These are phyloP conservation scores for Hypena proboscidalis DNA, from an alignment of 2,888 invertebrate species.

Conservation along the genomic window DNA sequence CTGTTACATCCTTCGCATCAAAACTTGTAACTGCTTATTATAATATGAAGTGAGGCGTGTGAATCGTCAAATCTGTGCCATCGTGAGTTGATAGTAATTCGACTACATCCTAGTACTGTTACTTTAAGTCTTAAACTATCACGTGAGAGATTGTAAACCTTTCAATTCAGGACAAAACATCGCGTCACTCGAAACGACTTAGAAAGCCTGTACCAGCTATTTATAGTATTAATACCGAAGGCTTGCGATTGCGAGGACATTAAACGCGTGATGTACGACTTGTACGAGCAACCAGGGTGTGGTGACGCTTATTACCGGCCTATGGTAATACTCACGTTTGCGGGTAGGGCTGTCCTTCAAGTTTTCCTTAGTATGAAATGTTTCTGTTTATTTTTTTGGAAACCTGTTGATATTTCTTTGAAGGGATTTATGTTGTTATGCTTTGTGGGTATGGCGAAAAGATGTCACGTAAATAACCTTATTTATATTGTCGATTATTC, in stretches of 20 bases:
- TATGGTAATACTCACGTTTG: background rate
- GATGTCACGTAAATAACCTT: too few relatives aligned
- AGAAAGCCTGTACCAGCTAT: background rate
- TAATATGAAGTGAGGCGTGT: too few relatives aligned
- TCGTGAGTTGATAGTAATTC: too few relatives aligned
- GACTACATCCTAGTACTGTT: background rate
- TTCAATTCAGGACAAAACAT: slow-evolving; percentile 4
- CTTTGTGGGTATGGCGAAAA: too few relatives aligned
- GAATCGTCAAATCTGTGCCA: too few relatives aligned
- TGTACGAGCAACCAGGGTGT: background rate
- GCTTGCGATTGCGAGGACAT: slow-evolving; percentile 1
- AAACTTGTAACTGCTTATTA: too few relatives aligned
- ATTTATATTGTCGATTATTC: too few relatives aligned
- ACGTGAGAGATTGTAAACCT: background rate
- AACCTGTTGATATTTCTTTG: too few relatives aligned
- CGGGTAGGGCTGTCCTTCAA: too few relatives aligned
- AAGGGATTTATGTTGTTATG: too few relatives aligned
- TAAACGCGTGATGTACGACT: background rate
- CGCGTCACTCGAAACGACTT: background rate
- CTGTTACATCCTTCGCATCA: too few relatives aligned
- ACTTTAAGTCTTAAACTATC: background rate
- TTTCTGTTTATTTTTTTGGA: too few relatives aligned
- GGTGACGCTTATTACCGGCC: background rate
- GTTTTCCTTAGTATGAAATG: background rate
- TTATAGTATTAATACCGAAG: slow-evolving; percentile 3